Base-by-base conservation (phyloP, 2,113 vertebrate genomes). In the Lepus timidus region DNA sequence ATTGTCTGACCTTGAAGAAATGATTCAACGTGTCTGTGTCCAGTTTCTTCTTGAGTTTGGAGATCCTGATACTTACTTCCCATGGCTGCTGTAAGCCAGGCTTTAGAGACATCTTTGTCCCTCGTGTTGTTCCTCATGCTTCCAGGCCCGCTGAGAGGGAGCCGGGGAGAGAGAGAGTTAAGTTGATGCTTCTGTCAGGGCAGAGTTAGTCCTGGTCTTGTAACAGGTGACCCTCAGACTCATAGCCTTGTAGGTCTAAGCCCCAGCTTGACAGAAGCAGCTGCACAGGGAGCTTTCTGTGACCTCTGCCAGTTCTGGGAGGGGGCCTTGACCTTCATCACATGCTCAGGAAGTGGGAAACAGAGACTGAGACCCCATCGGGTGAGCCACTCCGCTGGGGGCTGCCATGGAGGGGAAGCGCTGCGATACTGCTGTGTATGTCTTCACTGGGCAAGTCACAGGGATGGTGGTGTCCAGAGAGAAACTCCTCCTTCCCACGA, bases 401-500 rank as follows among this genome's bases (percentile, higher is more conserved):
- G 61, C 6, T 20, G 29, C 75, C 1, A 6, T 4, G 55, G 62
- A 1, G 9, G 5, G 49, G 39, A 25, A 27, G 4, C 9, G 0
- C 25, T 31, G 79, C 44, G 31, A 31, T 55, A 8, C 8, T 25
- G 51, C 19, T 70, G 16, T 22, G 9, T 39, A 80, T 85, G 6
- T 33, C 39, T 44, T 87, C 55, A 70, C 9, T 27, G 9, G 55
- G 29, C 29, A 4, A 85, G 25, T 36, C 44, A 17, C 9, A 4
- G 51, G 44, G 85, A 13, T 14, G 44, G 67, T 6, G 33, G 55
- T 85, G 80, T 25, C 55, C 49, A 61, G 81, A 82, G 39, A 36
- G 20, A 25, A 74, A 85, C 62, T 33, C 68, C 0, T 16, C 22
- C 22, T 36, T 27, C 14, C 51, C 12, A 0, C 52, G 23, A 29